These are phyloP conservation scores for Oryctes rhinoceros DNA, from an alignment of 1,140 invertebrate genomes.

Conservation along the genomic window DNA sequence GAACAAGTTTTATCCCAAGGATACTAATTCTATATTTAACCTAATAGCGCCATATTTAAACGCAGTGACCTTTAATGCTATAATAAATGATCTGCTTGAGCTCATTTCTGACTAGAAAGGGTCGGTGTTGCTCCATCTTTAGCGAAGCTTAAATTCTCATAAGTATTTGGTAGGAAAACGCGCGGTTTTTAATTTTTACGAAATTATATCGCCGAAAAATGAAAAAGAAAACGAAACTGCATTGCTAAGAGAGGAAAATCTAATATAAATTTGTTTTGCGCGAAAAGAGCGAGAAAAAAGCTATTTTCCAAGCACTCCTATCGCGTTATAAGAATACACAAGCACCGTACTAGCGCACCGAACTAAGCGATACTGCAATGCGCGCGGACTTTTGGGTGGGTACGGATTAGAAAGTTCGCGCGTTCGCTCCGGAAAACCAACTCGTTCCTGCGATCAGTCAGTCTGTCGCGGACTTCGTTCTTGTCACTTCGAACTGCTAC, in stretches of 20 bases:
- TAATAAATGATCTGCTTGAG: too few relatives aligned
- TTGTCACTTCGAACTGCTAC: slow-evolving; percentile 9
- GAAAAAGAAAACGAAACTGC: too few relatives aligned
- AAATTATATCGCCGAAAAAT: too few relatives aligned
- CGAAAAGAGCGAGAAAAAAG: not conserved
- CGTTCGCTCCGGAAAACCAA: slow-evolving; percentile 24
- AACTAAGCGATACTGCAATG: slow-evolving; percentile 19
- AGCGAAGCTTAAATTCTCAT: too few relatives aligned
- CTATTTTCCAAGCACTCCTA: not conserved
- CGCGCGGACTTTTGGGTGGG: slow-evolving; percentile 24
- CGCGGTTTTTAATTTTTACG: too few relatives aligned
- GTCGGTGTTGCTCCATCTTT: not conserved
- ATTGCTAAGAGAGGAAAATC: too few relatives aligned
- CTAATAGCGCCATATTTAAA: too few relatives aligned
- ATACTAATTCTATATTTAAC: too few relatives aligned
- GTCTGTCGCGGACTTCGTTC: slow-evolving; percentile 28
- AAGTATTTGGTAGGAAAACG: too few relatives aligned
- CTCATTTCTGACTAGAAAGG: not conserved
- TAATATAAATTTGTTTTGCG: not conserved
- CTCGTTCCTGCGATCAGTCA: slow-evolving; percentile 22
- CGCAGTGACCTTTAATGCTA: too few relatives aligned
- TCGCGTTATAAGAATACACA: not conserved
- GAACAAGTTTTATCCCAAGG: too few relatives aligned
- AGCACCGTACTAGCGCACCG: not conserved
- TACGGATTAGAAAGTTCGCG: slow-evolving; percentile 31